phyloP scores from a whole-genome alignment of 2,888 invertebrate species.

The Polyploca ridens region DNA sequence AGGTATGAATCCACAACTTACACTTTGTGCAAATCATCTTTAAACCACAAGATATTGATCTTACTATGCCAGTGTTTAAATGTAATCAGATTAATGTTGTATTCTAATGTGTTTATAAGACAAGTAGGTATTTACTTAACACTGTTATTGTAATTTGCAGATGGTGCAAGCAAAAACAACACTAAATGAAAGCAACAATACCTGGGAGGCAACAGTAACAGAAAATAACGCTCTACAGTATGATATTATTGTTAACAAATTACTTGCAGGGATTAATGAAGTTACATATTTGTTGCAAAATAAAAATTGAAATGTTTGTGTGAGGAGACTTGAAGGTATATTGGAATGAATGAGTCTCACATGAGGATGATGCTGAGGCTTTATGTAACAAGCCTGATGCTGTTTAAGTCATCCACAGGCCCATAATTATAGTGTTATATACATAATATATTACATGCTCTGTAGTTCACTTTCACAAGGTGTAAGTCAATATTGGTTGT shows the following conservation, averaged over 20 bases:
- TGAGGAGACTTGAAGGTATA: conserved; percentile 10
- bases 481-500: too few species aligned
- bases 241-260: conserved; percentile 62
- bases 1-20: conserved; percentile 47
- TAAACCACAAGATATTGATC: not conserved
- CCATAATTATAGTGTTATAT: too few species aligned
- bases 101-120: not conserved
- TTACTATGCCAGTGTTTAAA: too few species aligned
- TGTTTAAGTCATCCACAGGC: too few species aligned
- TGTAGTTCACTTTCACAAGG: too few species aligned
- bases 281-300: conserved; percentile 67
- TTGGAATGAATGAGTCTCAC: conserved; percentile 19
- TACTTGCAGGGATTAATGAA: conserved; percentile 69
- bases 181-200: conserved; percentile 55
- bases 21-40: not conserved
- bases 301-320: conserved; percentile 48
- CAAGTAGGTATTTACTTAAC: not conserved
- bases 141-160: conserved; percentile 45
- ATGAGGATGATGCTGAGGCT: not conserved
- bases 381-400: too few species aligned
- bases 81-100: too few species aligned
- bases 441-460: too few species aligned
- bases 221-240: conserved; percentile 53
- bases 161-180: conserved; percentile 67
- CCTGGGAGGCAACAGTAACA: conserved; percentile 29